Evolutionary conservation across 1,140 invertebrate genomes (phyloP), one percentile per base, ranked within the genome.

Genomic region (Heliconius himera): DNA sequence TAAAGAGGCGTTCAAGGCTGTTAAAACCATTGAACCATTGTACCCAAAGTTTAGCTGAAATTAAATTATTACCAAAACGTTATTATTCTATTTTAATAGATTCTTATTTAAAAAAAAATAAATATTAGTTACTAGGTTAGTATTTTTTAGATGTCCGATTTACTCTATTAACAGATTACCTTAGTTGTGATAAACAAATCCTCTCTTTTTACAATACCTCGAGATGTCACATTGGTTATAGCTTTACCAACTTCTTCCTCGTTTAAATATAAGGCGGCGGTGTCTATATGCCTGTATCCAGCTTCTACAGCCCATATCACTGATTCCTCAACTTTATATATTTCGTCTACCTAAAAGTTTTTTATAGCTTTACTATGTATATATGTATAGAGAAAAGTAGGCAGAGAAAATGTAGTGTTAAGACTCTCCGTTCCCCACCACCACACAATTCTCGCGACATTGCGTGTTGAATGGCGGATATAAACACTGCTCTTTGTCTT

Each of bases 171-270:
- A 16, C 16, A 6, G 49, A 51, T 88, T 92, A 97, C 96, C 94
- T 97, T 98, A 73, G 96, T 97, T 33, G 96, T 96, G 81, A 99
- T 96, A 91, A 98, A 99, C 4, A 99, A 85, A 73, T 99, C 98
- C 87, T 98, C 97, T 82, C 98, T 95, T 84, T 96, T 97, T 20
- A 98, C 96, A 8, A 95, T 94, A 11, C 97, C 97, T 83, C 97
- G 96, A 0, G 95, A 88, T 74, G 99, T 96, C 84, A 97, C 96
- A 60, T 96, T 94, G 49, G 95, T 95, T 11, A 99, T 94, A 1
- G 96, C 98, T 60, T 94, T 89, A 0, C 98, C 98, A 60, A 99
- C 96, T 38, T 56, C n/a, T 11, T 75, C 73, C n/a, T 75, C 73
- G 8, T 75, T 75, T 38, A 29, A 9, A 38, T 75, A 75, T 36